Percentiles rank a stretch among this genome's conserved stretches.
These are phyloP conservation scores for Dufourea novaeangliae DNA, from an alignment of 1,140 invertebrate genomes.

Conservation along the genomic window DNA sequence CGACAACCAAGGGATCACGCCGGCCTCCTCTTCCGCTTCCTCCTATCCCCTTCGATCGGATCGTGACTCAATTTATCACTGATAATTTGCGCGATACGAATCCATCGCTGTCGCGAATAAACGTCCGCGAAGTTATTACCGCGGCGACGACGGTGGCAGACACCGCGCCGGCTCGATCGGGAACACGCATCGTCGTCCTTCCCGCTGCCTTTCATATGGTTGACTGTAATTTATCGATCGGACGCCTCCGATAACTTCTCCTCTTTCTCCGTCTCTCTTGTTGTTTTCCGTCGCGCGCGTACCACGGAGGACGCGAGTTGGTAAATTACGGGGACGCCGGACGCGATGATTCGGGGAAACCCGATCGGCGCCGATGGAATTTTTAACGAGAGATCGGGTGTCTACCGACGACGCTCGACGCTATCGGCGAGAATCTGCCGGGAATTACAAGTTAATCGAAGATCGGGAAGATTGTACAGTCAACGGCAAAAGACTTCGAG, in stretches of 20 bases:
- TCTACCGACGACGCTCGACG: neutral
- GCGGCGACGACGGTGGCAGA: constrained; percentile 44
- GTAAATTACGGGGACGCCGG: constrained; percentile 54
- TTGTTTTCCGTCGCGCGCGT: neutral
- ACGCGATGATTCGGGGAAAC: constrained; percentile 59
- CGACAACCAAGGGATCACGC: constrained; percentile 27
- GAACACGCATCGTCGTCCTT: constrained; percentile 32
- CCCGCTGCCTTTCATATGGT: constrained; percentile 37
- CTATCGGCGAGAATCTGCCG: constrained; percentile 23
- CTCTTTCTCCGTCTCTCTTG: neutral
- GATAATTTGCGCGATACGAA: constrained; percentile 65
- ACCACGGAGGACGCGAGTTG: constrained; percentile 39
- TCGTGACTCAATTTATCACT: constrained; percentile 69
- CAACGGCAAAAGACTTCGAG: neutral
- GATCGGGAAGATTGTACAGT: constrained; percentile 19
- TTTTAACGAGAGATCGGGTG: constrained; percentile 52
- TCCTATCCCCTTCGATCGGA: neutral
- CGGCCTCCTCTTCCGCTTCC: constrained; percentile 8
- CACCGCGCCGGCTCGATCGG: constrained; percentile 38
- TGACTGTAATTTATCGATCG: constrained; percentile 67
- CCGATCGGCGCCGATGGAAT: constrained; percentile 46
- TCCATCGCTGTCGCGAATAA: constrained; percentile 54
- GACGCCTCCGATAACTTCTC: constrained; percentile 43
- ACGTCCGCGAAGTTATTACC: constrained; percentile 55
- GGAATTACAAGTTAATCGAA: constrained; percentile 50